phyloP scores from a whole-genome alignment of 2,797 vertebrate species.

The Chrosomus eos region DNA sequence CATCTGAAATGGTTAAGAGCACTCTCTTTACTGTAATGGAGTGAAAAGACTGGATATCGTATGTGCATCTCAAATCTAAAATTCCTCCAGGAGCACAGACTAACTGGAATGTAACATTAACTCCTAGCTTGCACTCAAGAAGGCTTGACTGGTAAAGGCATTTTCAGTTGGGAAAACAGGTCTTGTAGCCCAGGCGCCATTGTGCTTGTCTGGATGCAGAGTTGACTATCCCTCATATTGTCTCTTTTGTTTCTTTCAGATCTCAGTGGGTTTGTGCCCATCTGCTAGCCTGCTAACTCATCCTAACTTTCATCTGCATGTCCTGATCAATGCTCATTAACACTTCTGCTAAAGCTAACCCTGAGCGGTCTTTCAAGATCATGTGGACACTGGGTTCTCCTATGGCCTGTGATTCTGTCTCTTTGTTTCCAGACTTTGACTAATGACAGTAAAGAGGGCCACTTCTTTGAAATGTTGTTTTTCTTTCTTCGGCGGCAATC shows the following conservation, averaged over 20 bases:
- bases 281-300: constrained; percentile 49
- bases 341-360: constrained; percentile 51
- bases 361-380: constrained; percentile 37
- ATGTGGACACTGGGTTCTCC: constrained; percentile 26
- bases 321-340: constrained; percentile 52
- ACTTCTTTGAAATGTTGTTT: constrained; percentile 72
- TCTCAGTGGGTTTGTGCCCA: constrained; percentile 37
- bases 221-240: constrained; percentile 18
- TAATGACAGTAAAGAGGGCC: constrained; percentile 70
- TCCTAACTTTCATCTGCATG: constrained; percentile 44
- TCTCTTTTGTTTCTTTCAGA: constrained; percentile 46
- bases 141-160: constrained; percentile 46
- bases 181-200: constrained; percentile 27
- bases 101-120: constrained; percentile 58
- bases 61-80: constrained; percentile 74
- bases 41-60: constrained; percentile 73
- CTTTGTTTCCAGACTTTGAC: constrained; percentile 70
- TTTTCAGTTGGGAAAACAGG: constrained; percentile 52
- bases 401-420: constrained; percentile 9
- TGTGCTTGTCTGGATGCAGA: constrained; percentile 25
- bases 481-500: constrained; percentile 76
- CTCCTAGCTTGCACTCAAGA: constrained; percentile 47
- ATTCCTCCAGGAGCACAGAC: constrained; percentile 43
- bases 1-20: constrained; percentile 76
- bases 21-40: constrained; percentile 77